Percentiles rank a stretch among this genome's conserved stretches.
Conservation (phyloP, 2,113 vertebrate genomes). For the Muscicapa adusta region DNA sequence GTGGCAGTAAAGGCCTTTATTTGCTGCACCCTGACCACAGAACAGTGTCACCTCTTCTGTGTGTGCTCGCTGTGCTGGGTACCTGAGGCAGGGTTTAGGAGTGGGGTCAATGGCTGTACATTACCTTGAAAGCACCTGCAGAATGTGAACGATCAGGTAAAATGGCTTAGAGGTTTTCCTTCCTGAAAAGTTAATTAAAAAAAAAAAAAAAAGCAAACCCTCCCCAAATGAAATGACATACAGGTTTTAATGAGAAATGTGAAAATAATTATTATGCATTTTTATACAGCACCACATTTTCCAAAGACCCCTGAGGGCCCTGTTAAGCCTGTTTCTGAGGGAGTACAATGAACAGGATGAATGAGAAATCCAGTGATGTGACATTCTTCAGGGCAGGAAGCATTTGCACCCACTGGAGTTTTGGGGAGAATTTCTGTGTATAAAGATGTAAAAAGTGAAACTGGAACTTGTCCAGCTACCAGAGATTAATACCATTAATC, state of each 20-base stretch:
- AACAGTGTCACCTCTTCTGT: background rate
- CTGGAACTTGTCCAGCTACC: background rate
- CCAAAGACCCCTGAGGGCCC: background rate
- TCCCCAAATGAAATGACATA: background rate
- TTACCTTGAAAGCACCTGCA: background rate
- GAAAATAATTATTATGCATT: background rate
- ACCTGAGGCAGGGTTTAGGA: background rate
- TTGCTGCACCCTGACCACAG: background rate
- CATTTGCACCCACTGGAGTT: background rate
- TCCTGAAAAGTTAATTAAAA: background rate
- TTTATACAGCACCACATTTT: background rate
- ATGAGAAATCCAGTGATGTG: background rate
- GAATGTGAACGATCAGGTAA: background rate
- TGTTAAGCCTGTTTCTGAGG: background rate
- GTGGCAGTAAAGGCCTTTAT: background rate
- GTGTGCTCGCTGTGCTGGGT: rapidly evolving
- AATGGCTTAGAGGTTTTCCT: background rate
- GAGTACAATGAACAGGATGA: background rate
- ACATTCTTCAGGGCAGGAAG: background rate
- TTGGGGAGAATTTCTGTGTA: background rate
- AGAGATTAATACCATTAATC: background rate
- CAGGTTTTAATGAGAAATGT: background rate
- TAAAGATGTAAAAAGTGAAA: background rate
- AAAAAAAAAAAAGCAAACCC: too few relatives aligned
- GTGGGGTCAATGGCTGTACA: rapidly evolving